Base-by-base conservation (phyloP, 2,888 invertebrate species). In the Clostera curtula region DNA sequence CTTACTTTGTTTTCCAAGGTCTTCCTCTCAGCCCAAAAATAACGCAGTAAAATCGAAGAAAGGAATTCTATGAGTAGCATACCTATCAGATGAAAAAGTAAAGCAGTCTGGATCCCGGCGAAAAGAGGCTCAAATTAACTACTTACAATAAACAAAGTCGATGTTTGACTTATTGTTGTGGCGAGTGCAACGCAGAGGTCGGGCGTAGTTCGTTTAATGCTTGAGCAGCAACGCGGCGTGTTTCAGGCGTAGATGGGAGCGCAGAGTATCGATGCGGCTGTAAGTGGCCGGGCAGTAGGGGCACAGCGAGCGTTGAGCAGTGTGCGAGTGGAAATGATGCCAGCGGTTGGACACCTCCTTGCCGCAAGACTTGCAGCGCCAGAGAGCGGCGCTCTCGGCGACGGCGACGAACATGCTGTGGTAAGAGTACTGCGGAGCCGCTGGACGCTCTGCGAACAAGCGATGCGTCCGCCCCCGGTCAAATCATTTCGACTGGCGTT, bases 241-340 rank as follows among this genome's bases (percentile, higher is more conserved):
- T 70, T 93, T 93, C 62, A 89, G 87, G 47, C 92, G 88, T 73
- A 93, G 87, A 68, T 95, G 94, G 27, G 90, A 89, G 64, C 93
- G 89, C 64, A 94, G 85, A 25, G 94, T 93, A 83, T 95, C 94
- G 72, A 93, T 93, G 71, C 94, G 89, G 84, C 93, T 93, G 86
- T 94, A 94, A 37, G 93, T 92, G 56, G 93, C 92, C 44, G 92
- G 91, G 84, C 94, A 94, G 77, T 92, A 92, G 38, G 92, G 93
- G 79, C 94, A 94, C 59, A 88, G 87, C 49, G 90, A 92, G 55
- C 93, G 87, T 75, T 91, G 90, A 45, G 91, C 88, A 36, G 91
- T 91, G 80, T 93, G 93, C 55, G 91, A 91, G 79, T 93, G 93
- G 85, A 88, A 93, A 83, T 93, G 93, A 75, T 93, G 93, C 93